Percentiles rank a stretch among this genome's conserved stretches.
phyloP scores from a whole-genome alignment of 2,888 invertebrate species.

The Microchrysa polita region DNA sequence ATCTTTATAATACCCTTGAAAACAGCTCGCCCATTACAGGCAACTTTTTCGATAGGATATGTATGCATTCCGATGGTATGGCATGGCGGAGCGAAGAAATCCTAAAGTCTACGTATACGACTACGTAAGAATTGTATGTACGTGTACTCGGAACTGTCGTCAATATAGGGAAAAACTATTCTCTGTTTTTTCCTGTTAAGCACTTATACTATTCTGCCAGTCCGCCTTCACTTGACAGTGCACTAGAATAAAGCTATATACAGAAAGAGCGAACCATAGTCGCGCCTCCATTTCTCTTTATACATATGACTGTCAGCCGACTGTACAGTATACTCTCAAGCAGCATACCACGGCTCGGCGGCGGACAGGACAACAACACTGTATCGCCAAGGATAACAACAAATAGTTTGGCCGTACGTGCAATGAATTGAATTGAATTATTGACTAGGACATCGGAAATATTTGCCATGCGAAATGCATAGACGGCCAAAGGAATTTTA shows the following conservation, averaged over 20 bases:
- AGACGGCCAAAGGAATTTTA: not conserved
- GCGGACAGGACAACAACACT: not conserved
- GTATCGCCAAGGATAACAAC: conserved; percentile 10
- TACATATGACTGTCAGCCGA: too few species aligned
- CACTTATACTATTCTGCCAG: conserved; percentile 10
- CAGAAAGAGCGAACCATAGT: too few species aligned
- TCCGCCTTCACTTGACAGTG: conserved; percentile 28
- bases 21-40: conserved; percentile 31
- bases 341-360: too few species aligned
- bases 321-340: too few species aligned
- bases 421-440: conserved; percentile 40
- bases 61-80: conserved; percentile 9
- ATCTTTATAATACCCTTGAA: conserved; percentile 40
- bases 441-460: conserved; percentile 35
- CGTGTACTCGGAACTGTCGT: not conserved
- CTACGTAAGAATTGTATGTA: not conserved
- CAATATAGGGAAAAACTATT: conserved; percentile 12
- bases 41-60: not conserved
- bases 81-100: too few species aligned
- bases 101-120: too few species aligned
- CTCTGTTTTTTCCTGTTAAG: conserved; percentile 17
- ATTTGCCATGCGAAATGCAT: conserved; percentile 39
- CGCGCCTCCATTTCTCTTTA: too few species aligned
- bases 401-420: conserved; percentile 34
- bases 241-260: not conserved